Percentiles rank a stretch among this genome's conserved stretches.
phyloP scores from a whole-genome alignment of 2,888 invertebrate species.

The Drosophila siamana region DNA sequence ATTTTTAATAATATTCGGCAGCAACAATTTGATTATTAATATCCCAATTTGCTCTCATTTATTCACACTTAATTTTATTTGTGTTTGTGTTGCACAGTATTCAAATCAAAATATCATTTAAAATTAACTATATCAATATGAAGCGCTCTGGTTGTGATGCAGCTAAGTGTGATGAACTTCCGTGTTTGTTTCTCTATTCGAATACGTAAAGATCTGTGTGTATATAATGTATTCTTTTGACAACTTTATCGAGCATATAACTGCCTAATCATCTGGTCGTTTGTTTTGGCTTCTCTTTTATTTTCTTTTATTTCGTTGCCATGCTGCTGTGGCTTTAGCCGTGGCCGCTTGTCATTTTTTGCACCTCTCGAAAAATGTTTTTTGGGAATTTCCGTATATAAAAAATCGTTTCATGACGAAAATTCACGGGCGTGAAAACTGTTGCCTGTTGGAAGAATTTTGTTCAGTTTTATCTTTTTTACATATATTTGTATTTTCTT shows the following conservation, averaged over 20 bases:
- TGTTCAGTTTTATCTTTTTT: constrained; percentile 5
- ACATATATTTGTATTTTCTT: constrained; percentile 12
- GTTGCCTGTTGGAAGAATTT: constrained; percentile 26
- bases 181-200: not conserved
- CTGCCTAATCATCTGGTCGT: constrained; percentile 14
- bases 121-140: not conserved
- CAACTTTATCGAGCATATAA: constrained; percentile 11
- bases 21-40: too few species aligned
- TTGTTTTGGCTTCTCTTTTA: constrained; percentile 9
- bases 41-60: too few species aligned
- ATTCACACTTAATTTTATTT: too few species aligned
- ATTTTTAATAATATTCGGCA: too few species aligned
- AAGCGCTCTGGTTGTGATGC: not conserved
- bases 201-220: not conserved
- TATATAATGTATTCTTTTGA: not conserved
- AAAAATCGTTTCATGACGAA: constrained; percentile 45
- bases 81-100: too few species aligned
- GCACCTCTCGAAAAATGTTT: constrained; percentile 16
- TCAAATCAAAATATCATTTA: too few species aligned
- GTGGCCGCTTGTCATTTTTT: constrained; percentile 1
- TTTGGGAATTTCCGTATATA: constrained; percentile 47
- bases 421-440: constrained; percentile 31
- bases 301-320: constrained; percentile 30
- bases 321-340: constrained; percentile 27
- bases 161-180: not conserved